These are phyloP conservation scores for Anolis carolinensis DNA, from an alignment of 2,113 vertebrate species.

Conservation along the genomic window DNA sequence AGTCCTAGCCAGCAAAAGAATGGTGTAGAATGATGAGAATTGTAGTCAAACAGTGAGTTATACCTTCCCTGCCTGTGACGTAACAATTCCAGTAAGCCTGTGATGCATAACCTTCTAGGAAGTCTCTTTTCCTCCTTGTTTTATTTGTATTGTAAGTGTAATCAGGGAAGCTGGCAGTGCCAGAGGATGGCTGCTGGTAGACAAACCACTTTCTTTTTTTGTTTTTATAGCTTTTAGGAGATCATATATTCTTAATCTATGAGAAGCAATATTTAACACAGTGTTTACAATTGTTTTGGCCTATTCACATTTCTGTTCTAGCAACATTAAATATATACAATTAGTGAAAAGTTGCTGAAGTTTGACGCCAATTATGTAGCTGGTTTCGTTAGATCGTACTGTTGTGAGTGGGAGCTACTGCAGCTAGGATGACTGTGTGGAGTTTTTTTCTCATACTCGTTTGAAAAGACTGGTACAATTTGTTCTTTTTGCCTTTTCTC, in stretches of 20 bases:
- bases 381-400: background rate
- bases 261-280: background rate
- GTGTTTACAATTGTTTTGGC: background rate
- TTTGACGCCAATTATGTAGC: background rate
- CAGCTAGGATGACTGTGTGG: background rate
- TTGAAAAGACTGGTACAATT: background rate
- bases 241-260: background rate
- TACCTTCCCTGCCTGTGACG: background rate
- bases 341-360: background rate
- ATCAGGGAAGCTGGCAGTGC: background rate
- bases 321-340: background rate
- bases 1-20: background rate
- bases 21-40: background rate
- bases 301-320: background rate
- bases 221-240: background rate
- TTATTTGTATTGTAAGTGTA: constrained; percentile 1
- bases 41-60: background rate
- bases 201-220: background rate
- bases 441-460: background rate
- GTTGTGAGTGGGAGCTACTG: background rate
- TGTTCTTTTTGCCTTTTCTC: background rate
- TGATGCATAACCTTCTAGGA: background rate
- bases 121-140: background rate
- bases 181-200: background rate
- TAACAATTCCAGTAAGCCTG: no score